phyloP scores from a whole-genome alignment of 2,113 vertebrate genomes.

The Cinclus cinclus region DNA sequence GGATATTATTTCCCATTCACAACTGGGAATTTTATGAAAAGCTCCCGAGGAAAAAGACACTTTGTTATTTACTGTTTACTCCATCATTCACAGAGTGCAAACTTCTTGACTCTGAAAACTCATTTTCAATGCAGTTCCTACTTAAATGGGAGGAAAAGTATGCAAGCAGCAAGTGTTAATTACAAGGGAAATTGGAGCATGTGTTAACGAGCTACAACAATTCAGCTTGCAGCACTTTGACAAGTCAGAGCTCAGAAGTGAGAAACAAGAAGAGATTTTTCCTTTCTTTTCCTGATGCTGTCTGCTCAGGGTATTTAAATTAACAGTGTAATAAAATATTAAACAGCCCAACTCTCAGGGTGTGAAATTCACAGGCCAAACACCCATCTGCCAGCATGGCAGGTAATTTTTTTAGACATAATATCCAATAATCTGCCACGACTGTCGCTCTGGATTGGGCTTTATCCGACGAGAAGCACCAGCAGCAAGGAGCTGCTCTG shows the following conservation, averaged over 20 bases:
- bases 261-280: conserved; percentile 47
- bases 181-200: conserved; percentile 34
- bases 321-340: conserved; percentile 60
- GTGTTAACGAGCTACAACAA: conserved; percentile 56
- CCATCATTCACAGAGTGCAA: not conserved
- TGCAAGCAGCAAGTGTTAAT: conserved; percentile 43
- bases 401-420: conserved; percentile 60
- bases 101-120: not conserved
- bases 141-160: not conserved
- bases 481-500: not conserved
- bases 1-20: not conserved
- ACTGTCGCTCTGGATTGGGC: not conserved
- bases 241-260: conserved; percentile 28
- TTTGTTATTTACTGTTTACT: not conserved
- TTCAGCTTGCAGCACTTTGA: conserved; percentile 47
- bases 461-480: not conserved
- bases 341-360: conserved; percentile 30
- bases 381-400: conserved; percentile 23
- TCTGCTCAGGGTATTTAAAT: conserved; percentile 43
- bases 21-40: not conserved
- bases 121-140: not conserved
- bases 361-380: conserved; percentile 60
- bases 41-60: not conserved
- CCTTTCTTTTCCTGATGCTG: conserved; percentile 53
- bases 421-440: conserved; percentile 57